Base-by-base conservation (phyloP, 2,113 vertebrate genomes). In the Percopsis transmontana region DNA sequence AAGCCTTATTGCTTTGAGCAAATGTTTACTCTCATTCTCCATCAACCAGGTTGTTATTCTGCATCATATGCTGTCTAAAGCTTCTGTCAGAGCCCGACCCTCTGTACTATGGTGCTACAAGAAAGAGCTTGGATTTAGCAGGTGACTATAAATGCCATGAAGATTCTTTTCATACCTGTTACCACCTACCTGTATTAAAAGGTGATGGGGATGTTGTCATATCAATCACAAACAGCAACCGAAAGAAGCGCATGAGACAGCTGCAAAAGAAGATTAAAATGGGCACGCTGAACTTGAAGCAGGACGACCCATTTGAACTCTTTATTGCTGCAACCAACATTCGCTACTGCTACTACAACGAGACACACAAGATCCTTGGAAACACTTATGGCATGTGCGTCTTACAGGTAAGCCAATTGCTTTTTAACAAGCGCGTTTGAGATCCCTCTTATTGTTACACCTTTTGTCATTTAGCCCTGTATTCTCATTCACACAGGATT, bases 71-170 rank as follows among this genome's bases (percentile, higher is more conserved):
- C 47, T 99, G 71, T 99, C 97, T 24, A 99, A 99, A 92, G 94
- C 97, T 1, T 70, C 93, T 0, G 95, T 99, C 54, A 95, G 87
- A 86, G 95, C 97, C 8, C 90, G 97, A 14, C 97, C 97, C 1
- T 97, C 97, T 0, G 97, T 99, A 0, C 88, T 99, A 0, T 99
- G 97, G 97, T 99, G 97, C 81, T 99, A 99, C 67, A 99, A 98
- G 59, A 97, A 99, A 67, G 97, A 99, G 24, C 90, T 99, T 23
- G 96, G 96, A 5, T 99, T 99, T 57, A 98, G 97, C 94, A 99
- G 96, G 97, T 97, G 61, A 87, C 62, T 53, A 20, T 14, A 5
- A 44, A 20, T 10, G 10, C 24, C 8, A 9, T 44, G 6, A 21
- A 12, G 1, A 24, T 45, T 42, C 23, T 20, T 27, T 3, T 27